These are phyloP conservation scores for Pelecanus crispus DNA, from an alignment of 2,113 vertebrate species.

Conservation along the genomic window DNA sequence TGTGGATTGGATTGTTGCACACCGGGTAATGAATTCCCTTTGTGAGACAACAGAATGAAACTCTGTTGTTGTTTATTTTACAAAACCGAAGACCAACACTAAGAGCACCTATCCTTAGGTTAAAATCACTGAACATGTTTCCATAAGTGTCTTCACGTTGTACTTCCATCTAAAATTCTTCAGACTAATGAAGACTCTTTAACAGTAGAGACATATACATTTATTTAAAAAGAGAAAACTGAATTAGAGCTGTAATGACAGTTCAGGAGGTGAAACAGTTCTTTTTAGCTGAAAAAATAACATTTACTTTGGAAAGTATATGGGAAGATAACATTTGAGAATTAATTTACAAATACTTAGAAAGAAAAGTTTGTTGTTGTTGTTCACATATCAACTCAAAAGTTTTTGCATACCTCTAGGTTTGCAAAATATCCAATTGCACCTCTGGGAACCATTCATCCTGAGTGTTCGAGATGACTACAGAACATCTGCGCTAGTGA, in stretches of 20 bases:
- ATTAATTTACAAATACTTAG: neutral
- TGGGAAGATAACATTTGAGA: neutral
- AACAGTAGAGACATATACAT: neutral
- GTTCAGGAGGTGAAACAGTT: neutral
- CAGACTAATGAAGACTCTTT: neutral
- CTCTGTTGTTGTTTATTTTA: neutral
- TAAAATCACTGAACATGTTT: neutral
- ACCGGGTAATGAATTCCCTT: no score
- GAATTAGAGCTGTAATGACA: neutral
- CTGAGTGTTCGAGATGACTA: neutral
- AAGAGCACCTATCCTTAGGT: neutral
- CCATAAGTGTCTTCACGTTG: neutral
- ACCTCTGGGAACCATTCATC: neutral
- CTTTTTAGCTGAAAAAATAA: neutral
- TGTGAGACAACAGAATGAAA: no score
- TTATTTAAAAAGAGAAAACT: neutral
- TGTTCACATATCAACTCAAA: neutral
- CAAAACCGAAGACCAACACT: neutral
- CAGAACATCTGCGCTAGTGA: neutral
- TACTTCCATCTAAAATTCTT: neutral
- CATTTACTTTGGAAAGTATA: neutral
- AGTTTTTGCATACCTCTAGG: neutral
- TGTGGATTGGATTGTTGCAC: no score
- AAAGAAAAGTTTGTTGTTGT: neutral
- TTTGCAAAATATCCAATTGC: neutral